Evolutionary conservation across 2,888 invertebrate genomes (phyloP).

Genomic region (Seladonia tumulorum): DNA sequence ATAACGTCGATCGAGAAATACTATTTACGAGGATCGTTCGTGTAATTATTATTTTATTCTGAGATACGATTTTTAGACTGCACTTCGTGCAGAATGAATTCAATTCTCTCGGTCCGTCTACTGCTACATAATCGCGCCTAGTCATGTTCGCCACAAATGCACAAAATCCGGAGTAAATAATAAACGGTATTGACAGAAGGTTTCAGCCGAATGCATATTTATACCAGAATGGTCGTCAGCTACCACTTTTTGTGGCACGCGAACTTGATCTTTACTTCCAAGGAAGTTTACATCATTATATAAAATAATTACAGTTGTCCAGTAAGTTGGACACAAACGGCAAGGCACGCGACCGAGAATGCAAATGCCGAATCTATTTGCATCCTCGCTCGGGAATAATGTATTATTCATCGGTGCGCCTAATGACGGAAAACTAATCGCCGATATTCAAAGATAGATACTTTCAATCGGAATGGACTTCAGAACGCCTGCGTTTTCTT

Average conservation of each 20-base stretch:
- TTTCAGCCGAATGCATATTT: background rate
- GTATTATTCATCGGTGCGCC: constrained; percentile 9
- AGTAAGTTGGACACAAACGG: background rate
- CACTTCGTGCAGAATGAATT: too few species aligned
- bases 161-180: background rate
- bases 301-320: constrained; percentile 5
- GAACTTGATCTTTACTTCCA: constrained; percentile 14
- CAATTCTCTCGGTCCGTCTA: too few species aligned
- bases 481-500: constrained; percentile 6
- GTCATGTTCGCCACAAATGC: background rate
- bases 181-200: background rate
- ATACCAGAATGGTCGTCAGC: background rate
- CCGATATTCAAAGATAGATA: background rate
- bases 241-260: background rate
- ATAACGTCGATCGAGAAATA: too few species aligned
- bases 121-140: background rate
- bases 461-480: background rate
- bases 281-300: constrained; percentile 14
- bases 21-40: too few species aligned
- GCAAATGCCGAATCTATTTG: constrained; percentile 8
- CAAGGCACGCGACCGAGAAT: constrained; percentile 4
- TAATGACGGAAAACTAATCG: constrained; percentile 4
- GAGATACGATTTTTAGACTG: too few species aligned
- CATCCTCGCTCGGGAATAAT: background rate
- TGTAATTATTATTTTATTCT: too few species aligned